A percentile compares a stretch with the other conserved stretches of the same genome.
Evolutionary conservation across 2,113 vertebrate species (phyloP).

Genomic region (Polypterus senegalus): DNA sequence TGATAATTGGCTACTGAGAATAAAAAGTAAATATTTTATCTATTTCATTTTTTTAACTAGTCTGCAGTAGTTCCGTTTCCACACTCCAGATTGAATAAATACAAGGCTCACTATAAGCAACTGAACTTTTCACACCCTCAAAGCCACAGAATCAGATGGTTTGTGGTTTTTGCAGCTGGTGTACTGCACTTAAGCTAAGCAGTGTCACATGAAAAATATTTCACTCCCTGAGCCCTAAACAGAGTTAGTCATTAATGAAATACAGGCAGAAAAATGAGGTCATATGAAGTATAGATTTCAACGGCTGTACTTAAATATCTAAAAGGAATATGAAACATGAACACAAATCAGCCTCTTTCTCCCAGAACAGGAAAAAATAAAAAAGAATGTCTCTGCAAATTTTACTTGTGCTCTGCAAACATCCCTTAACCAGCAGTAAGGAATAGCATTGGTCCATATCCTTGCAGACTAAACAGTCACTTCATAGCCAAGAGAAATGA

Average conservation of each 20-base stretch:
- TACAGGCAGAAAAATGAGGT: conserved; percentile 85
- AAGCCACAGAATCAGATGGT: conserved; percentile 82
- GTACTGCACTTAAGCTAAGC: conserved; percentile 64
- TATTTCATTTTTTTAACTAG: conserved; percentile 44
- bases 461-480: conserved; percentile 88
- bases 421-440: conserved; percentile 68
- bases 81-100: conserved; percentile 52
- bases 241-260: conserved; percentile 95
- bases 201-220: conserved; percentile 98
- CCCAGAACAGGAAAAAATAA: conserved; percentile 66
- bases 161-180: conserved; percentile 89
- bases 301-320: conserved; percentile 73
- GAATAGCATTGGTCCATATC: conserved; percentile 65
- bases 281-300: conserved; percentile 93
- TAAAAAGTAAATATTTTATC: conserved; percentile 44
- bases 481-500: conserved; percentile 61
- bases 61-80: conserved; percentile 65
- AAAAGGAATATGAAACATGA: conserved; percentile 74
- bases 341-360: conserved; percentile 77
- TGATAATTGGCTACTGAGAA: conserved; percentile 40
- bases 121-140: conserved; percentile 94
- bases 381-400: conserved; percentile 62
- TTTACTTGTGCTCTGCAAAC: conserved; percentile 78
- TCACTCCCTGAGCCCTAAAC: conserved; percentile 66
- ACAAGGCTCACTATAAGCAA: conserved; percentile 70